Conservation (phyloP, 2,888 invertebrate genomes). For the Papilio protenor region DNA sequence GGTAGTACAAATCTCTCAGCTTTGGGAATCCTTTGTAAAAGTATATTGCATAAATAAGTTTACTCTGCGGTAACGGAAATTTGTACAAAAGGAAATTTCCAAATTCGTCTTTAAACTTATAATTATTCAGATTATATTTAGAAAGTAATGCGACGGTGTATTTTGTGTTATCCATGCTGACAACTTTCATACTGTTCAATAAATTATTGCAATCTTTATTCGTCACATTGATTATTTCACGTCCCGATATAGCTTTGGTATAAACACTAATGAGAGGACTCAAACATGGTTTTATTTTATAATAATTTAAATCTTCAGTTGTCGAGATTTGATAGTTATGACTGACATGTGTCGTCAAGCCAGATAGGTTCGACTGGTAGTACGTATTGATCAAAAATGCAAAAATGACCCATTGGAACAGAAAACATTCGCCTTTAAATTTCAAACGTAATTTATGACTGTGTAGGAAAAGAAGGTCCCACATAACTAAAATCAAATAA, state of each 20-base stretch:
- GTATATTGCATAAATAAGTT: conserved; percentile 44
- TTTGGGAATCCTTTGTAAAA: conserved; percentile 48
- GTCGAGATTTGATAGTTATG: conserved; percentile 60
- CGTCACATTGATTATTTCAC: conserved; percentile 21
- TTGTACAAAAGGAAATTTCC: conserved; percentile 51
- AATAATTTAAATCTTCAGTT: conserved; percentile 50
- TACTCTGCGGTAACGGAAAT: conserved; percentile 44
- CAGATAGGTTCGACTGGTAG: conserved; percentile 61
- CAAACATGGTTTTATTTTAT: conserved; percentile 60
- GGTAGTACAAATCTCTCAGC: conserved; percentile 15
- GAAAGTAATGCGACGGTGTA: conserved; percentile 57
- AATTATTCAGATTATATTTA: conserved; percentile 55
- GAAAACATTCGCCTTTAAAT: conserved; percentile 48
- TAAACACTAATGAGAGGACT: conserved; percentile 50
- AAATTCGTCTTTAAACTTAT: conserved; percentile 54
- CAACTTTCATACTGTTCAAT: conserved; percentile 55
- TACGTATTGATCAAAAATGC: conserved; percentile 58
- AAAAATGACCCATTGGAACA: conserved; percentile 63
- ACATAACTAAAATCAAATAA: conserved; percentile 54
- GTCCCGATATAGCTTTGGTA: conserved; percentile 48
- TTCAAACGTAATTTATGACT: conserved; percentile 50
- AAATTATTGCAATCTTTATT: conserved; percentile 49
- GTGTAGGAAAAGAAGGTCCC: conserved; percentile 56
- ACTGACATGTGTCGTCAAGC: conserved; percentile 57
- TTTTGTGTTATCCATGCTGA: conserved; percentile 52